These are phyloP conservation scores for Limonius californicus DNA, from an alignment of 1,140 invertebrate genomes.

Conservation along the genomic window DNA sequence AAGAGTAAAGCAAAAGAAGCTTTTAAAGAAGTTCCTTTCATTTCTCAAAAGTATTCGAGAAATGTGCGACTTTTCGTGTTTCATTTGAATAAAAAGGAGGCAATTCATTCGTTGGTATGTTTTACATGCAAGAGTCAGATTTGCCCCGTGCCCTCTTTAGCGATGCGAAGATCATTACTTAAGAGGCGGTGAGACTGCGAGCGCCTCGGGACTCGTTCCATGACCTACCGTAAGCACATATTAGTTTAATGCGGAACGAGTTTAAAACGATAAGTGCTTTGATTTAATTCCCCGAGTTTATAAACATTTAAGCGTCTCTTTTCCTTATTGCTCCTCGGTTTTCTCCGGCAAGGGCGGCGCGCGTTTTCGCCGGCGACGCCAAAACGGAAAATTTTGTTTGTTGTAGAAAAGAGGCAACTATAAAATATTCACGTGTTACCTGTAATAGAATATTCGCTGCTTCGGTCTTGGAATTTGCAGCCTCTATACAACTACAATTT, in stretches of 20 bases:
- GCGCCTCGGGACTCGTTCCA: constrained; percentile 30
- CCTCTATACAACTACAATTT: constrained; percentile 32
- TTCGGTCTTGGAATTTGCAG: constrained; percentile 19
- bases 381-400: constrained; percentile 5
- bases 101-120: constrained; percentile 13
- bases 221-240: constrained; percentile 33
- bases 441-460: constrained; percentile 23
- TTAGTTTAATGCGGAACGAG: constrained; percentile 34
- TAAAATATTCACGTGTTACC: constrained; percentile 37
- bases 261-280: constrained; percentile 25
- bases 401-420: constrained; percentile 16
- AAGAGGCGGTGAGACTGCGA: constrained; percentile 30
- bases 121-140: constrained; percentile 25
- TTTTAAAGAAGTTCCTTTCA: too few relatives aligned
- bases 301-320: neutral
- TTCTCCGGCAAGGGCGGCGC: neutral
- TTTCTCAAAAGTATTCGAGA: neutral
- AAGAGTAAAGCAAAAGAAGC: too few relatives aligned
- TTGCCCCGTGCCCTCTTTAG: constrained; percentile 28
- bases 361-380: too few relatives aligned
- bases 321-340: too few relatives aligned
- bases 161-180: constrained; percentile 33
- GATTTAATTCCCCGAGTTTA: constrained; percentile 11
- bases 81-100: constrained; percentile 11
- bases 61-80: neutral